These are phyloP conservation scores for Bactericera cockerelli DNA, from an alignment of 1,140 invertebrate genomes.

Conservation along the genomic window DNA sequence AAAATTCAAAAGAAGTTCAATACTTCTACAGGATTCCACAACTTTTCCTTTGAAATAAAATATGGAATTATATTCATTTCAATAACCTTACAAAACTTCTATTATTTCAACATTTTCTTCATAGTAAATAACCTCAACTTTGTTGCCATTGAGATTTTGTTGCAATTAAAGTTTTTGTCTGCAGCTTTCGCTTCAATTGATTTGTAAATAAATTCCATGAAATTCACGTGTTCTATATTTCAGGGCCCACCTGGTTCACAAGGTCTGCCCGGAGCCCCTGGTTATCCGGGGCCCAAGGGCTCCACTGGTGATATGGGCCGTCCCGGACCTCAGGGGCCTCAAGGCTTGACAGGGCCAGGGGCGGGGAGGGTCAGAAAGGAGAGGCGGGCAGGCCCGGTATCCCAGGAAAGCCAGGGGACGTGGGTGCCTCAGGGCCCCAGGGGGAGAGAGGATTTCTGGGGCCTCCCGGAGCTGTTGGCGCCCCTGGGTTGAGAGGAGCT, in stretches of 20 bases:
- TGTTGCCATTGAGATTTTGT: too few species aligned
- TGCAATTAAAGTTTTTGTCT: too few species aligned
- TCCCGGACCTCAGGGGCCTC: background rate
- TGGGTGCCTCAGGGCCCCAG: background rate
- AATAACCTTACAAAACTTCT: too few species aligned
- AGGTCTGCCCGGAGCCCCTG: background rate
- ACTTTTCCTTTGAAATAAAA: too few species aligned
- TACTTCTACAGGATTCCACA: too few species aligned
- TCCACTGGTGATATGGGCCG: background rate
- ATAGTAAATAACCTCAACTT: too few species aligned
- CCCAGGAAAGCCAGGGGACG: background rate
- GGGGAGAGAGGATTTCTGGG: background rate
- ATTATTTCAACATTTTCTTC: too few species aligned
- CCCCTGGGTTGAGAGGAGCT: background rate
- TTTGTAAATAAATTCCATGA: too few species aligned
- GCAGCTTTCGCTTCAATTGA: too few species aligned
- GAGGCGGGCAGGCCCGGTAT: background rate
- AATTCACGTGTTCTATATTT: too few species aligned
- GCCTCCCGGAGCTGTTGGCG: background rate
- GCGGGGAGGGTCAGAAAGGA: constrained; percentile 2
- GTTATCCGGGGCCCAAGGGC: background rate
- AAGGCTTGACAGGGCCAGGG: background rate
- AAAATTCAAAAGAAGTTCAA: too few species aligned
- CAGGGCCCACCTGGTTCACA: background rate
- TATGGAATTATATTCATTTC: too few species aligned